Conservation (phyloP, 2,113 vertebrate genomes). For the Lepus timidus region DNA sequence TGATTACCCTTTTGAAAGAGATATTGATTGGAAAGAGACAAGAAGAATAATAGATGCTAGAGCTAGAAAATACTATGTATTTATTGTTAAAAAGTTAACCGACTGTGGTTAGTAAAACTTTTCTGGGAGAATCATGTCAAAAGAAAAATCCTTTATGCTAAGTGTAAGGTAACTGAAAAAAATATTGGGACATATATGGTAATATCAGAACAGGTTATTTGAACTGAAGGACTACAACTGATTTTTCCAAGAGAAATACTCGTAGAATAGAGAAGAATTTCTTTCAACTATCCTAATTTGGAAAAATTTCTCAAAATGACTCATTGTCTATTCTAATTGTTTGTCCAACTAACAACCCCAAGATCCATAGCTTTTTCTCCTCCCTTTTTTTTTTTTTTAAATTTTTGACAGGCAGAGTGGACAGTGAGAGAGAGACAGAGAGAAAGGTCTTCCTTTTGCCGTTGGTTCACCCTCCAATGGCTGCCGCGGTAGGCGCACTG, state of each 20-base stretch:
- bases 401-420: too few species aligned
- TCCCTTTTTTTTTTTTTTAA: neutral
- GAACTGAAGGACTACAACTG: slow-evolving; percentile 31
- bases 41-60: neutral
- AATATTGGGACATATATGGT: neutral
- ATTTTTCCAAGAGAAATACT: slow-evolving; percentile 41
- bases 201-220: slow-evolving; percentile 34
- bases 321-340: slow-evolving; percentile 30
- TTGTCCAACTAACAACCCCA: neutral
- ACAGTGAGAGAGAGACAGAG: too few species aligned
- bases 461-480: too few species aligned
- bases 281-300: slow-evolving; percentile 12
- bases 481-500: too few species aligned
- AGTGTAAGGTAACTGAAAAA: slow-evolving; percentile 26
- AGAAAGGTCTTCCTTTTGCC: too few species aligned
- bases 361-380: slow-evolving; percentile 20
- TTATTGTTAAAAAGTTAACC: neutral
- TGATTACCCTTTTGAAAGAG: neutral
- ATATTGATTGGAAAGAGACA: neutral
- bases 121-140: slow-evolving; percentile 15
- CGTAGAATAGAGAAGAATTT: slow-evolving; percentile 29
- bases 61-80: neutral
- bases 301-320: neutral
- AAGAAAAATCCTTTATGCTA: neutral
- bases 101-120: neutral